phyloP scores from a whole-genome alignment of 2,797 vertebrate genomes.

The Phoebastria nigripes region DNA sequence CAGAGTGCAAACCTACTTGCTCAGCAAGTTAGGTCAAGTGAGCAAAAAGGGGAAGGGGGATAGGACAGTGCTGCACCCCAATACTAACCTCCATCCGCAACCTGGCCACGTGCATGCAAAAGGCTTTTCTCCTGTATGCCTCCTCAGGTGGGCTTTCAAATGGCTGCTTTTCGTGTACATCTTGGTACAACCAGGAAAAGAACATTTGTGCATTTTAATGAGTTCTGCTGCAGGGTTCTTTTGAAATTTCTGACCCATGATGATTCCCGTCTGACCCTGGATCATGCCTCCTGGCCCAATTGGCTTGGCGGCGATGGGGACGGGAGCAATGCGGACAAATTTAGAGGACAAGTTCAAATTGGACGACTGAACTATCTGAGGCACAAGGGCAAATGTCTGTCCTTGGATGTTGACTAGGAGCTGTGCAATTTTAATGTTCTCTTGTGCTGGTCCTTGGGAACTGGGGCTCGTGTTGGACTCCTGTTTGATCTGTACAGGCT shows the following conservation, averaged over 20 bases:
- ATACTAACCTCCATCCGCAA: conserved; percentile 94
- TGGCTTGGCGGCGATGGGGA: conserved; percentile 93
- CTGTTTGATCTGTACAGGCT: conserved; percentile 90
- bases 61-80: not conserved
- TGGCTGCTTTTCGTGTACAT: conserved; percentile 99
- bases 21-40: not conserved
- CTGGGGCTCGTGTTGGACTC: conserved; percentile 72
- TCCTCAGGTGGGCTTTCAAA: conserved; percentile 93
- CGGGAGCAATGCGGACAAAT: conserved; percentile 93
- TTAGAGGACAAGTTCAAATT: conserved; percentile 85
- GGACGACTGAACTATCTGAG: conserved; percentile 85
- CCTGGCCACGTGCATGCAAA: conserved; percentile 95
- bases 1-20: not conserved
- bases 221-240: conserved; percentile 93
- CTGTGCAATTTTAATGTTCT: conserved; percentile 91
- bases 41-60: not conserved
- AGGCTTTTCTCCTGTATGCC: conserved; percentile 96
- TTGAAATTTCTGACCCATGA: conserved; percentile 90
- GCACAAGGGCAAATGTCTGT: conserved; percentile 92
- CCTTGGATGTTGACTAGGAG: conserved; percentile 95
- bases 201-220: conserved; percentile 98
- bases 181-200: conserved; percentile 93
- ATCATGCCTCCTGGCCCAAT: conserved; percentile 80
- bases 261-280: conserved; percentile 76
- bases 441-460: conserved; percentile 72